Evolutionary conservation across 2,113 vertebrate genomes (phyloP).

Genomic region (Cynopterus brachyotis): DNA sequence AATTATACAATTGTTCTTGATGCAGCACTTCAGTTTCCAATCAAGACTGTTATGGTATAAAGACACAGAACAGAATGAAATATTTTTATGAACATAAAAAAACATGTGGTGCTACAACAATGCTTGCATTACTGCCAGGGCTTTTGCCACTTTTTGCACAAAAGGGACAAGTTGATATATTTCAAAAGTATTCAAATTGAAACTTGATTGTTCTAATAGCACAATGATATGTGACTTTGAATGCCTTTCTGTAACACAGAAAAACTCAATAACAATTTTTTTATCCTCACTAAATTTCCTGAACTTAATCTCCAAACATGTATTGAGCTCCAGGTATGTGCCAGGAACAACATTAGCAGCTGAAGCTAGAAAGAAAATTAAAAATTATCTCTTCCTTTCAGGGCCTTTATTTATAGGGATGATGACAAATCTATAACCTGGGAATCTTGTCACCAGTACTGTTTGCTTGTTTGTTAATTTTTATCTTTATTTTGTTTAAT

Average conservation of each 20-base stretch:
- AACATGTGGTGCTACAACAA: neutral
- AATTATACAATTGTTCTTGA: constrained; percentile 74
- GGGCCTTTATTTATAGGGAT: neutral
- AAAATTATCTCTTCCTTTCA: neutral
- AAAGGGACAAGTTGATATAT: neutral
- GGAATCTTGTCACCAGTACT: neutral
- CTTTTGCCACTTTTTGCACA: neutral
- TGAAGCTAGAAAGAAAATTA: neutral
- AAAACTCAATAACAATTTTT: neutral
- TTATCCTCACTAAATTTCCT: neutral
- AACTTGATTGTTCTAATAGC: neutral
- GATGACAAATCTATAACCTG: neutral
- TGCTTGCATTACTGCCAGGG: neutral
- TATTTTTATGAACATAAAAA: neutral
- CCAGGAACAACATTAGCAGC: neutral
- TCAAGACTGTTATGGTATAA: constrained; percentile 46
- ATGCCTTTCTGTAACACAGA: neutral
- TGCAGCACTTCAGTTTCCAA: constrained; percentile 65
- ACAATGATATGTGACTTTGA: neutral
- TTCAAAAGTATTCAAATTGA: constrained; percentile 20
- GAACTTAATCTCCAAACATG: neutral
- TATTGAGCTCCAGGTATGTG: neutral
- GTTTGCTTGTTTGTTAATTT: neutral
- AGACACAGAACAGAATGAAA: constrained; percentile 17
- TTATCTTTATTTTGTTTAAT: neutral